A percentile compares a stretch with the other conserved stretches of the same genome.
phyloP scores from a whole-genome alignment of 1,140 invertebrate genomes.

The Bemisia tabaci region DNA sequence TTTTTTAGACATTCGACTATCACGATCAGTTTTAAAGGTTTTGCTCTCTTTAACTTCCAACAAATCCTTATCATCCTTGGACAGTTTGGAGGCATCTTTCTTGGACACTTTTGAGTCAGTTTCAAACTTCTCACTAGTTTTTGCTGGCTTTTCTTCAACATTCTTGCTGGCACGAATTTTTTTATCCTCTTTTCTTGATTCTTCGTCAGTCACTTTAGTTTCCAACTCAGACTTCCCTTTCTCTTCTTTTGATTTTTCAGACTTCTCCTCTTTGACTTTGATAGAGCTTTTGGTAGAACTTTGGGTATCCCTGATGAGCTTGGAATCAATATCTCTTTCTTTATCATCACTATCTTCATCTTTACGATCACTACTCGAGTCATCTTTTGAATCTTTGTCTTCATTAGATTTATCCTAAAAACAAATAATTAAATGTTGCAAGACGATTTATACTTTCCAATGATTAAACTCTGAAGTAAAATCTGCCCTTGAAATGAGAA shows the following conservation, averaged over 20 bases:
- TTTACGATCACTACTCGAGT: slow-evolving; percentile 1
- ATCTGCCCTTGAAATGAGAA: too few relatives aligned
- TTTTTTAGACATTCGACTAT: not conserved
- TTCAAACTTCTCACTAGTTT: not conserved
- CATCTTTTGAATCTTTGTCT: slow-evolving; percentile 4
- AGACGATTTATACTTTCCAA: not conserved
- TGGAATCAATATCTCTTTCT: slow-evolving; percentile 3
- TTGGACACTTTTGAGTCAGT: slow-evolving; percentile 9
- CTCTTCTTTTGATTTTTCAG: slow-evolving; percentile 10
- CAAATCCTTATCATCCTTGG: slow-evolving; percentile 2
- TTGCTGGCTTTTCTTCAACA: not conserved
- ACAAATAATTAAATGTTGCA: not conserved
- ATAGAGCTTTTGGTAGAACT: not conserved
- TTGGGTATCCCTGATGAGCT: not conserved
- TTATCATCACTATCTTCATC: slow-evolving; percentile 5
- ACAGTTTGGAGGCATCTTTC: slow-evolving; percentile 2
- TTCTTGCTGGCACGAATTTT: slow-evolving; percentile 5
- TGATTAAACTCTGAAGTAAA: not conserved
- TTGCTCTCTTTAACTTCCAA: slow-evolving; percentile 2
- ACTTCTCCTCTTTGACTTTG: slow-evolving; percentile 8
- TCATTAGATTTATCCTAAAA: slow-evolving; percentile 4
- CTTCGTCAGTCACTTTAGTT: slow-evolving; percentile 5
- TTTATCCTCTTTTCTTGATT: not conserved
- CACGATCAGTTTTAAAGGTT: not conserved
- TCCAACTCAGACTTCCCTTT: slow-evolving; percentile 5